Conservation (phyloP, 2,888 invertebrate genomes). For the Oscheius sp. region DNA sequence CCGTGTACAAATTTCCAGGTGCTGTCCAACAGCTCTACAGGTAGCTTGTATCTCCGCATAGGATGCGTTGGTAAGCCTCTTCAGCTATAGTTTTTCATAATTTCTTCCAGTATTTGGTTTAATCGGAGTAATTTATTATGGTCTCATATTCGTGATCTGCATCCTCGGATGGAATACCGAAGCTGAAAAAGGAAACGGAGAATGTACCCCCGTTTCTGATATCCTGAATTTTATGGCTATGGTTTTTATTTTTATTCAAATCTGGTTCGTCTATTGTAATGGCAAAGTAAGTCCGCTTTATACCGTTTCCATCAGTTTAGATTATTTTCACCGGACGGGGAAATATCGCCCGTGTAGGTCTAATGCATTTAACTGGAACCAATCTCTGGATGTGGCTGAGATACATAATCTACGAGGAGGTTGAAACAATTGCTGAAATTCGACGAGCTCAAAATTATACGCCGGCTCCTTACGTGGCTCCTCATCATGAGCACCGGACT, state of each 20-base stretch:
- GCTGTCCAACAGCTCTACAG: constrained; percentile 60
- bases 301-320: constrained; percentile 32
- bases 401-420: constrained; percentile 63
- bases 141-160: constrained; percentile 52
- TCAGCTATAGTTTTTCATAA: neutral
- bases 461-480: constrained; percentile 16
- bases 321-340: constrained; percentile 57
- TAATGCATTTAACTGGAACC: constrained; percentile 61
- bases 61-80: constrained; percentile 56
- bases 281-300: constrained; percentile 49
- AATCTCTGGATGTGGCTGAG: constrained; percentile 64
- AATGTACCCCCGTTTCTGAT: constrained; percentile 50
- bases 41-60: constrained; percentile 60
- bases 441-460: constrained; percentile 31
- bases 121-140: constrained; percentile 59
- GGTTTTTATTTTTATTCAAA: constrained; percentile 57
- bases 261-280: constrained; percentile 66
- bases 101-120: constrained; percentile 56
- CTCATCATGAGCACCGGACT: constrained; percentile 12
- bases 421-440: constrained; percentile 58
- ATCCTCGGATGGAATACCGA: constrained; percentile 48
- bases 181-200: constrained; percentile 42
- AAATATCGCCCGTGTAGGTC: constrained; percentile 55
- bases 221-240: constrained; percentile 48
- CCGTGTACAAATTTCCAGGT: constrained; percentile 31